phyloP scores from a whole-genome alignment of 2,888 invertebrate species.

The Muscina levida region DNA sequence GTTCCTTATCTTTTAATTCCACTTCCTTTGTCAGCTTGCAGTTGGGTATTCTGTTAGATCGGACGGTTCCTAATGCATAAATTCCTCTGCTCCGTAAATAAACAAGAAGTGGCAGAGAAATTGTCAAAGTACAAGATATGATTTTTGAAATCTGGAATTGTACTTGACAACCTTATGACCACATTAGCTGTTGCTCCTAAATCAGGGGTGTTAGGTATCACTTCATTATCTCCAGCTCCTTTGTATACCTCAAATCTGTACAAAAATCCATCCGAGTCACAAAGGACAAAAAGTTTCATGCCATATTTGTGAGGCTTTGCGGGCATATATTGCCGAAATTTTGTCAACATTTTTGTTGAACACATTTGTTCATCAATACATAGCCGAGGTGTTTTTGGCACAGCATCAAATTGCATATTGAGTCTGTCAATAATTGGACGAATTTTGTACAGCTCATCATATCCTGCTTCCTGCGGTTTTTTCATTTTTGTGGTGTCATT shows the following conservation, averaged over 20 bases:
- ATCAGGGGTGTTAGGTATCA: not conserved
- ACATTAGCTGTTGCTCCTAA: not conserved
- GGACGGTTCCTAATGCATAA: no score
- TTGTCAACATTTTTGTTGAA: not conserved
- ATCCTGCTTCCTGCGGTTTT: no score
- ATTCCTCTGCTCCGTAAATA: no score
- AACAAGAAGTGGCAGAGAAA: no score
- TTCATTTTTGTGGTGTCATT: no score
- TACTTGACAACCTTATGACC: not conserved
- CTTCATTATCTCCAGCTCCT: not conserved
- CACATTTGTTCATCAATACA: constrained; percentile 4
- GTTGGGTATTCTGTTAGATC: no score
- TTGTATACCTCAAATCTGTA: not conserved
- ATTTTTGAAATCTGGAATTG: not conserved
- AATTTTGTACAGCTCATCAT: no score
- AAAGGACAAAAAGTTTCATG: not conserved
- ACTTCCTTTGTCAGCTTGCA: no score
- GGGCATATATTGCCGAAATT: not conserved
- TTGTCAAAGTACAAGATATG: not conserved
- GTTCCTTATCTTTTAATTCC: no score
- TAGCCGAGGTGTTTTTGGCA: not conserved
- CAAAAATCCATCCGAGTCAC: not conserved
- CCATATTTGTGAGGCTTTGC: constrained; percentile 7
- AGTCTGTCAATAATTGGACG: not conserved
- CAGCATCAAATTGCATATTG: not conserved